Percentiles rank a stretch among this genome's conserved stretches.
These are phyloP conservation scores for Sylvilagus floridanus DNA, from an alignment of 2,797 vertebrate genomes.

Conservation along the genomic window DNA sequence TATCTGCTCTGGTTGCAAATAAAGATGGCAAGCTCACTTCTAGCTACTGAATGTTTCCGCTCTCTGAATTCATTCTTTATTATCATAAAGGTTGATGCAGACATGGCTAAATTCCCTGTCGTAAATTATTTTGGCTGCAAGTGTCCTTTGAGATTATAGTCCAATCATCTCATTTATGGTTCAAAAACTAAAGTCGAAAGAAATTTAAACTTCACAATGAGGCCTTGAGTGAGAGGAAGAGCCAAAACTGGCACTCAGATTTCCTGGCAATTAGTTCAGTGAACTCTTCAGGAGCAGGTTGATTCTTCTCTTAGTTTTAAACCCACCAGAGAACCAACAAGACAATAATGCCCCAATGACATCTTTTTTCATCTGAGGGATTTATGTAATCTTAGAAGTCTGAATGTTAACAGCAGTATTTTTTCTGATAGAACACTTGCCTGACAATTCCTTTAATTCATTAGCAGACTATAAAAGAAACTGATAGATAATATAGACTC, in stretches of 20 bases:
- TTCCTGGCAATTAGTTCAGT: neutral
- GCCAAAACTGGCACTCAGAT: constrained; percentile 44
- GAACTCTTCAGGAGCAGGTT: neutral
- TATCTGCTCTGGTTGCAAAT: constrained; percentile 68
- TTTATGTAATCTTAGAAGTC: constrained; percentile 55
- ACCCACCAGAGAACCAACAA: neutral
- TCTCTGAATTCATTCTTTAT: constrained; percentile 72
- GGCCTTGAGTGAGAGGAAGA: constrained; percentile 19
- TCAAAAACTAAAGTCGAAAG: constrained; percentile 61
- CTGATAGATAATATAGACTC: neutral
- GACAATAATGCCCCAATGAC: neutral
- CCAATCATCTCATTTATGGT: constrained; percentile 54
- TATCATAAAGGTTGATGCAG: constrained; percentile 57
- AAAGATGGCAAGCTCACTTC: constrained; percentile 49
- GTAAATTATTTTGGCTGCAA: constrained; percentile 59
- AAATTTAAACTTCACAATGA: constrained; percentile 49
- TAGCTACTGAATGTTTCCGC: constrained; percentile 57
- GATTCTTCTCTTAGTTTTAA: neutral
- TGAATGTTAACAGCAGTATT: neutral
- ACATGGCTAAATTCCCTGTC: constrained; percentile 53
- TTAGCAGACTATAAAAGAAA: constrained; percentile 13
- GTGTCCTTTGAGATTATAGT: constrained; percentile 59
- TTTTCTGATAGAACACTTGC: neutral
- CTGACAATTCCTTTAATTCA: constrained; percentile 12
- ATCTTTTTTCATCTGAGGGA: constrained; percentile 50